Evolutionary conservation across 2,113 vertebrate species (phyloP).

Genomic region (Leptodactylus fuscus): DNA sequence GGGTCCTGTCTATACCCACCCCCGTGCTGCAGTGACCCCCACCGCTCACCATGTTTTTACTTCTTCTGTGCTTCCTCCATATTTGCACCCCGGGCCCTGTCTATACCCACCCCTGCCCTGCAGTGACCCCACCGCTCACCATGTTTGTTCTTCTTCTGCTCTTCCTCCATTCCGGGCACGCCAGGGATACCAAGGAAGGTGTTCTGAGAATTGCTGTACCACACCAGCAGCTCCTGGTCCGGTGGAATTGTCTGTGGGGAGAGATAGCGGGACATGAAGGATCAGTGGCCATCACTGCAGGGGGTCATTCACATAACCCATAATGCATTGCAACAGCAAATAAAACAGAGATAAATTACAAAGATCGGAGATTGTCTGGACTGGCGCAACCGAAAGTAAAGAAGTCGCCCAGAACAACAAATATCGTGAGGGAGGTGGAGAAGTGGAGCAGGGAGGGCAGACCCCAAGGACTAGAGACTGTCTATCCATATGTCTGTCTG

Average conservation of each 20-base stretch:
- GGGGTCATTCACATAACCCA: not conserved
- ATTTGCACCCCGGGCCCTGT: not conserved
- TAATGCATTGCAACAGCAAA: not conserved
- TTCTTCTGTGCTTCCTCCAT: no score
- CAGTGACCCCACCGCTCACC: constrained; percentile 73
- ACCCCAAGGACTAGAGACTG: no score
- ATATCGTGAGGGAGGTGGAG: no score
- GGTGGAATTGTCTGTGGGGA: constrained; percentile 89
- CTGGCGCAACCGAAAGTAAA: no score
- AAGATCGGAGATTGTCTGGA: no score
- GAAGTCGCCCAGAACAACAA: no score
- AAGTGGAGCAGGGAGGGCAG: no score
- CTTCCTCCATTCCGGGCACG: constrained; percentile 90
- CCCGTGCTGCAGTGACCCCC: no score
- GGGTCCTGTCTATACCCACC: no score
- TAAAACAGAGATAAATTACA: not conserved
- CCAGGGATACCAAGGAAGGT: constrained; percentile 96
- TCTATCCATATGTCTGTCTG: no score
- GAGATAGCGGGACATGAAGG: not conserved
- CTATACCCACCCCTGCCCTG: not conserved
- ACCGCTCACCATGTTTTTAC: no score
- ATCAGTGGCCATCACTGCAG: not conserved
- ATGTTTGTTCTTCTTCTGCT: constrained; percentile 89
- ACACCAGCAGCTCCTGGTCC: constrained; percentile 95
- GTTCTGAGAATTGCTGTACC: constrained; percentile 96